Base-by-base conservation (phyloP, 2,888 invertebrate genomes). In the Pyrocoelia pectoralis region DNA sequence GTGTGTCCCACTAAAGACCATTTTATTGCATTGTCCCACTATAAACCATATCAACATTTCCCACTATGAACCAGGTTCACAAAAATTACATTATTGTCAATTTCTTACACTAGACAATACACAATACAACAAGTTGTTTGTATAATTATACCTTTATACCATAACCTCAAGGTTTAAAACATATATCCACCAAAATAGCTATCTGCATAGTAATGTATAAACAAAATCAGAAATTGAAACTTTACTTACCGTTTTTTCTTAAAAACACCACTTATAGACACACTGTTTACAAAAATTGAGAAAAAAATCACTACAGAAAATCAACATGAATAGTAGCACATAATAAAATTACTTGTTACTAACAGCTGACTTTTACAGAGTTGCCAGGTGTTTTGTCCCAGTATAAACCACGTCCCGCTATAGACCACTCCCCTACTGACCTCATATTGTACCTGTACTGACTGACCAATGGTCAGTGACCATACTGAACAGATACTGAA, bases 231-330 rank as follows among this genome's bases (percentile, higher is more conserved):
- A 38, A 38, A 38, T 38, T 38, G 38, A 38, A 38, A 38, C 38
- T 38, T 38, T 38, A 38, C 38, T 38, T 38, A 38, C 38, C 38
- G 38, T 38, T 38, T 38, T 38, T 38, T 38, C 38, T 38, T n/a
- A 5, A 38, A 38, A 38, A 38, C n/a, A 38, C 12, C 12, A 38
- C 12, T n/a, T 9, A 38, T 38, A 38, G 38, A 38, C 38, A 38
- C 3, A 2, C 10, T 2, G 3, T 38, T 38, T 38, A 2, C 38
- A 38, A 38, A 38, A 38, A 38, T 38, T 38, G n/a, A 38, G 38
- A 38, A 38, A 38, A 38, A 38, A 38, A 38, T 38, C 38, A 38
- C 38, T 38, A 38, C 38, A 38, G 6, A 38, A 38, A 38, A 38
- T 38, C 38, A 38, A 38, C 38, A 38, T 38, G n/a, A 5, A 38